Evolutionary conservation across 1,140 invertebrate species (phyloP), one percentile per base, ranked within the genome.

Genomic region (Drosophila leontia): DNA sequence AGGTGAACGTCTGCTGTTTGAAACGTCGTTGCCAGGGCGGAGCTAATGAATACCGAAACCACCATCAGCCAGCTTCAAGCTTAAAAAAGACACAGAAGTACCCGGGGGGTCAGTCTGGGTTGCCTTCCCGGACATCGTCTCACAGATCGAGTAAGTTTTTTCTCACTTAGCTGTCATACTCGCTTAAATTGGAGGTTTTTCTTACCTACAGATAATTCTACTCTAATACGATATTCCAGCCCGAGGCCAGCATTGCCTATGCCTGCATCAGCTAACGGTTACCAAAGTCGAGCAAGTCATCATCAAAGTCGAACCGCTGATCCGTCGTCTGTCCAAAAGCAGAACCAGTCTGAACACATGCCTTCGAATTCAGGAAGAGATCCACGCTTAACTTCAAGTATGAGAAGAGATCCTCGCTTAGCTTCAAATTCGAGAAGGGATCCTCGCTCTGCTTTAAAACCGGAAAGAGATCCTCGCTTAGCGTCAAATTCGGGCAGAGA

Each of bases 1-100:
- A 56, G 11, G n/a, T 70, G 17, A 56, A 34, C 13, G 29, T 70
- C 17, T 70, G 23, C 39, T 68, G 48, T 8, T 34, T 23, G 34
- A 32, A 45, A 3, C 48, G 26, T 8, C 67, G 67, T n/a, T 70
- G 67, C 39, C 32, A 45, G 39, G 67, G 67, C n/a, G 67, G 67
- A 6, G 53, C 12, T 2, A 32, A n/a, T 4, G 13, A 48, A 0
- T 3, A 9, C 8, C 23, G 26, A 7, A 7, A 15, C 12, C 37
- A 69, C 47, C 12, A 64, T 15, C 7, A 13, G 47, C 4, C 19
- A 13, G 19, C 26, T 3, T 7, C 62, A 0, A 7, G 2, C 2
- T 4, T 42, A 1, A 69, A 42, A 3, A 42, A 7, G 17, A n/a
- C 19, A 19, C 15, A 32, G 2, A 69, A 69, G 32, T 23, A 32